Conservation (phyloP, 2,113 vertebrate genomes). For the Blennius ocellaris region DNA sequence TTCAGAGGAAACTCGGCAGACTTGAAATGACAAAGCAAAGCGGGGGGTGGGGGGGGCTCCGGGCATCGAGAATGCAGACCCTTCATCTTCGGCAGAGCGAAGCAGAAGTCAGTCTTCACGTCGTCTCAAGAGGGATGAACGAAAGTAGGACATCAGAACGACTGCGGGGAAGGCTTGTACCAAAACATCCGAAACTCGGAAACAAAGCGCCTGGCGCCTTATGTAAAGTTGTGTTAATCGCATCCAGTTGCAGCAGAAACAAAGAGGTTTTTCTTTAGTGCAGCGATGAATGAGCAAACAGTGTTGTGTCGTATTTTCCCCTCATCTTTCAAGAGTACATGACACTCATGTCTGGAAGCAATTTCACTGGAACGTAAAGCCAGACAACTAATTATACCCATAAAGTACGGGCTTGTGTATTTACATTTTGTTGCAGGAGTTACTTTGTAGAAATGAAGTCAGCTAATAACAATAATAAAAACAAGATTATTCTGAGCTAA, state of each 20-base stretch:
- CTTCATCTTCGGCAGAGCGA: conserved; percentile 8
- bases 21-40: background rate
- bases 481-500: background rate
- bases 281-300: conserved; percentile 81
- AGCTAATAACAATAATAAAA: background rate
- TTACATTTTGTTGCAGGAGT: background rate
- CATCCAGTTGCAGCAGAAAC: conserved; percentile 75
- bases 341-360: conserved; percentile 33
- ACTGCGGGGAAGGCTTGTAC: background rate
- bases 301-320: conserved; percentile 2
- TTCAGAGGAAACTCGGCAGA: conserved; percentile 19
- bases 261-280: conserved; percentile 32
- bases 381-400: background rate
- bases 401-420: background rate
- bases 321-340: conserved; percentile 3
- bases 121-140: conserved; percentile 38
- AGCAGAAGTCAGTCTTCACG: conserved; percentile 2
- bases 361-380: conserved; percentile 23
- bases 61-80: conserved; percentile 2
- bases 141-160: background rate
- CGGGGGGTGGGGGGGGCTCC: conserved; percentile 11
- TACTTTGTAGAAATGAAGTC: background rate
- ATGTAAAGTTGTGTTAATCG: conserved; percentile 65
- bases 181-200: background rate
- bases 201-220: background rate